Evolutionary conservation across 2,797 vertebrate genomes (phyloP).

Genomic region (Rhynchonycteris naso): DNA sequence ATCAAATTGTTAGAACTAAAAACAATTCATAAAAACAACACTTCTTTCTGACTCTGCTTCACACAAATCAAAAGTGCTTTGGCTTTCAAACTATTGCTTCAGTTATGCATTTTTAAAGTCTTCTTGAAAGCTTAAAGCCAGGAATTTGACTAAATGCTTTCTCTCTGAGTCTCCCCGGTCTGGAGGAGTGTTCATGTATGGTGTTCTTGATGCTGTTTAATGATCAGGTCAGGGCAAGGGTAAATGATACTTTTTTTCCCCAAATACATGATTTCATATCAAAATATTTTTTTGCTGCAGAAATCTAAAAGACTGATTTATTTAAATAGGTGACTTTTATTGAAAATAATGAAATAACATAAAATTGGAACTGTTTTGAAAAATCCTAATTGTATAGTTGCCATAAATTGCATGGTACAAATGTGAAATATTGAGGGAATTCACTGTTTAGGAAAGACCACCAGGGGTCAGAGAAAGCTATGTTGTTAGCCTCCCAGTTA

Average conservation of each 20-base stretch:
- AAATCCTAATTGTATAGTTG: neutral
- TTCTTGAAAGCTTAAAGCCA: slow-evolving; percentile 8
- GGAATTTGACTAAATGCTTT: slow-evolving; percentile 39
- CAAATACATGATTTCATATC: slow-evolving; percentile 13
- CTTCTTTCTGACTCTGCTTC: slow-evolving; percentile 27
- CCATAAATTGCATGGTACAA: neutral
- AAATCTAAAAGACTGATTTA: neutral
- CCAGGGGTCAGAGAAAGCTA: slow-evolving; percentile 8
- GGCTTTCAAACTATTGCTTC: neutral
- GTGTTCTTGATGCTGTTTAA: neutral
- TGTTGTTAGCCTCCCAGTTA: neutral
- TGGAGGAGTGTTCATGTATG: neutral
- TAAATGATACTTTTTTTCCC: neutral
- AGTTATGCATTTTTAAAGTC: neutral
- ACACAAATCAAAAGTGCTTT: neutral
- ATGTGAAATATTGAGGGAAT: neutral
- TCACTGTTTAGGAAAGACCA: neutral
- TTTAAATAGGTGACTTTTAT: neutral
- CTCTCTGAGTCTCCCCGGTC: neutral
- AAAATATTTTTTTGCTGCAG: slow-evolving; percentile 23
- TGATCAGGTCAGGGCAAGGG: neutral
- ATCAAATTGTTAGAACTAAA: slow-evolving; percentile 21
- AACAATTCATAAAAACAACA: neutral
- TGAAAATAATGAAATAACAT: slow-evolving; percentile 17
- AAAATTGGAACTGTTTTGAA: neutral